Conservation (phyloP, 2,113 vertebrate genomes). For the Anguilla rostrata region DNA sequence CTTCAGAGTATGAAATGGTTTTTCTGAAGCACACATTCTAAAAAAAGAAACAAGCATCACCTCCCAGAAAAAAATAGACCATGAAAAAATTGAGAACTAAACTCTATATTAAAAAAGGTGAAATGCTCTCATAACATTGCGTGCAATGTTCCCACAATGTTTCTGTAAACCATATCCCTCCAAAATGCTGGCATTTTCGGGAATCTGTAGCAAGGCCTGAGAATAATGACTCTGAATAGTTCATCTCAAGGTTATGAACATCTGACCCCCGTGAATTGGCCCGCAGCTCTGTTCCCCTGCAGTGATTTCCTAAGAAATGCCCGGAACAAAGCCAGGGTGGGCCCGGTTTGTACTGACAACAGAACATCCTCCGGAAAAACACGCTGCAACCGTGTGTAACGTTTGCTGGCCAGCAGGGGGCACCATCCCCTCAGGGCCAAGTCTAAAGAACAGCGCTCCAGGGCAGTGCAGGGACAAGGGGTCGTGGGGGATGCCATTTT, state of each 20-base stretch:
- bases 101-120: background rate
- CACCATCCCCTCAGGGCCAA: background rate
- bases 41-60: background rate
- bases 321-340: background rate
- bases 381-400: background rate
- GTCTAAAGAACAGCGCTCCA: background rate
- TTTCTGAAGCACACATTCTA: background rate
- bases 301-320: background rate
- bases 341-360: background rate
- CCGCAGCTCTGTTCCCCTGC: background rate
- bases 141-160: background rate
- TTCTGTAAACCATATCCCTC: background rate
- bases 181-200: background rate
- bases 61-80: background rate
- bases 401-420: background rate
- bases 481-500: background rate
- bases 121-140: background rate
- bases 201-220: background rate
- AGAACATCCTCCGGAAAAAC: background rate
- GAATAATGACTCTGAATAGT: background rate
- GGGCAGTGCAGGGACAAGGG: background rate
- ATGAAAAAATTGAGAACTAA: too few species aligned
- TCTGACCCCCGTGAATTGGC: background rate
- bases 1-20: background rate
- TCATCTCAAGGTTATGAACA: constrained; percentile 1